These are phyloP conservation scores for Labroides dimidiatus DNA, from an alignment of 2,797 vertebrate genomes.

Conservation along the genomic window DNA sequence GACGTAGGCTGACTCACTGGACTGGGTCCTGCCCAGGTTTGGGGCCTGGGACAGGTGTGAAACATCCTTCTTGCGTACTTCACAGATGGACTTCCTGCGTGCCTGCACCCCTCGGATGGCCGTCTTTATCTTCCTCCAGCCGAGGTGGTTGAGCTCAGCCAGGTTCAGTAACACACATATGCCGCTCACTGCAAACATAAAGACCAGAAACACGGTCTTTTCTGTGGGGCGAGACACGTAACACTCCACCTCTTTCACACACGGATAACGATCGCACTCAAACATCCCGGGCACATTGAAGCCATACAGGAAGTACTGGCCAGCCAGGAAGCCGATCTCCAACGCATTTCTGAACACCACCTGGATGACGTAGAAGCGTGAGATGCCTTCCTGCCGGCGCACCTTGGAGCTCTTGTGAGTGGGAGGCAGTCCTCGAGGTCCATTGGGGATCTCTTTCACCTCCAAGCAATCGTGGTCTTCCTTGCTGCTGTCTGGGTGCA, in stretches of 20 bases:
- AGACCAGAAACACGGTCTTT: constrained; percentile 92
- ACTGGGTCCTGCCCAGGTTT: constrained; percentile 90
- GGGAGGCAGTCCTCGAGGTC: constrained; percentile 74
- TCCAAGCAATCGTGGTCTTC: constrained; percentile 86
- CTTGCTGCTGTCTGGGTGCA: constrained; percentile 83
- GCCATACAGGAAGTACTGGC: constrained; percentile 92
- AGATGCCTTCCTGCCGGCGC: constrained; percentile 89
- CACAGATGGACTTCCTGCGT: constrained; percentile 87
- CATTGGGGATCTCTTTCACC: constrained; percentile 85
- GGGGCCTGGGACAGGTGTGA: constrained; percentile 84
- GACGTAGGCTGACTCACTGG: constrained; percentile 92
- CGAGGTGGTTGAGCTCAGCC: constrained; percentile 93
- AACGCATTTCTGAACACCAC: constrained; percentile 91
- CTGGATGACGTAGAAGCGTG: constrained; percentile 92
- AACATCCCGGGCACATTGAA: constrained; percentile 91
- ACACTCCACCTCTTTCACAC: constrained; percentile 92
- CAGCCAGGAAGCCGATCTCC: constrained; percentile 90
- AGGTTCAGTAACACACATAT: constrained; percentile 92
- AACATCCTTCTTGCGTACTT: constrained; percentile 88
- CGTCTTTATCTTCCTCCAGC: constrained; percentile 91
- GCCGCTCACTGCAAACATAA: constrained; percentile 95
- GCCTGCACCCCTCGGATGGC: constrained; percentile 88
- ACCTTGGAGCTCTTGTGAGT: constrained; percentile 85
- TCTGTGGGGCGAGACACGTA: constrained; percentile 93
- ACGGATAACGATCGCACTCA: constrained; percentile 91